Conservation (phyloP, 92 coral and sea anemone species). For the Scolanthus callimorphus region DNA sequence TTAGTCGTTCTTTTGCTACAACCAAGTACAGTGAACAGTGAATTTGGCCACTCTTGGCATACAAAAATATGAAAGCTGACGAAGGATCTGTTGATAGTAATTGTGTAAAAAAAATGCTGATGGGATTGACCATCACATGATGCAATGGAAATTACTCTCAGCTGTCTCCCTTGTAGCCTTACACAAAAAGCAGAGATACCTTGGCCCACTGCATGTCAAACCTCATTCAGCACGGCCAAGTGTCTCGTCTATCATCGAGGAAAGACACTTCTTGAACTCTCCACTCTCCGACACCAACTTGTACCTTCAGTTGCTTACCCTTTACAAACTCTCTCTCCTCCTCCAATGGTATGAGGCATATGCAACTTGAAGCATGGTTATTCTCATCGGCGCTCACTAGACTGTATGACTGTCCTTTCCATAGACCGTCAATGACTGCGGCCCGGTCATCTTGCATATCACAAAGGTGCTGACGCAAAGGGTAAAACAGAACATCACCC, state of each 20-base stretch:
- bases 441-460: background rate
- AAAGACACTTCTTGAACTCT: background rate
- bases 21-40: no score
- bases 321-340: background rate
- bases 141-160: no score
- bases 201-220: background rate
- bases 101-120: no score
- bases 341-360: background rate
- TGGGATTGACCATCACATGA: no score
- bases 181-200: background rate
- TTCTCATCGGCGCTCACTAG: conserved; percentile 2
- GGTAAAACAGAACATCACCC: conserved; percentile 4
- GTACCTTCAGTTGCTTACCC: background rate
- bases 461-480: background rate
- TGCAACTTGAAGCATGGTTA: background rate
- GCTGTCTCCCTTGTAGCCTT: conserved; percentile 8
- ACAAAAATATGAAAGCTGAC: no score
- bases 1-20: no score
- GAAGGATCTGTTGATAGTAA: no score
- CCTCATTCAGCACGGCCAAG: conserved; percentile 2
- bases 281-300: background rate
- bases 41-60: no score
- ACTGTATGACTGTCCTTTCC: no score
- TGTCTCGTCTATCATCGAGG: conserved; percentile 5
- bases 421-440: background rate